Conservation (phyloP, 2,113 vertebrate genomes). For the Daboia siamensis region DNA sequence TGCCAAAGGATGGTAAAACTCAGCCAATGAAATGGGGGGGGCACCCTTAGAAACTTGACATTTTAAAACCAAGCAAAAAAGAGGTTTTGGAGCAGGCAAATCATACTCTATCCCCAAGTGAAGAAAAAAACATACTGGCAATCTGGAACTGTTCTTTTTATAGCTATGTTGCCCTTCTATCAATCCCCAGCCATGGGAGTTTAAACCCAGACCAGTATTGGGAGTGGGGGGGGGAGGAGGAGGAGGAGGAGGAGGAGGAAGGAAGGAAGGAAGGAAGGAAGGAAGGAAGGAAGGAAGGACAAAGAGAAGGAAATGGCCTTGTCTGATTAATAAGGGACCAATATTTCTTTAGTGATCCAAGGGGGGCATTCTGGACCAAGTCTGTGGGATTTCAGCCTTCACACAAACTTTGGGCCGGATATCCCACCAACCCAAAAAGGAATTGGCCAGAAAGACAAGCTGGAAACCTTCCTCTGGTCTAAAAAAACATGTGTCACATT, state of each 20-base stretch:
- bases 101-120: not conserved
- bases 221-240: too few species aligned
- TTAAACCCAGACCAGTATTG: not conserved
- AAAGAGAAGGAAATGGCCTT: not conserved
- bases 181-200: conserved; percentile 17
- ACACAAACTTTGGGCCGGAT: conserved; percentile 45
- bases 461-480: not conserved
- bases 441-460: not conserved
- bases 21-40: not conserved
- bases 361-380: conserved; percentile 34
- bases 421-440: not conserved
- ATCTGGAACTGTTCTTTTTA: conserved; percentile 2
- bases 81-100: conserved; percentile 2
- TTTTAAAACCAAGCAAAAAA: not conserved
- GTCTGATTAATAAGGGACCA: not conserved
- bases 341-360: not conserved
- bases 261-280: too few species aligned
- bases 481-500: not conserved
- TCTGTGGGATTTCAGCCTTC: conserved; percentile 33
- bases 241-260: too few species aligned
- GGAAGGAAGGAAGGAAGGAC: too few species aligned
- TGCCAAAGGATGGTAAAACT: too few species aligned
- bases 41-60: not conserved
- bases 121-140: conserved; percentile 1
- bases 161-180: not conserved